Conservation (phyloP, 1,140 invertebrate genomes). For the Battus philenor region DNA sequence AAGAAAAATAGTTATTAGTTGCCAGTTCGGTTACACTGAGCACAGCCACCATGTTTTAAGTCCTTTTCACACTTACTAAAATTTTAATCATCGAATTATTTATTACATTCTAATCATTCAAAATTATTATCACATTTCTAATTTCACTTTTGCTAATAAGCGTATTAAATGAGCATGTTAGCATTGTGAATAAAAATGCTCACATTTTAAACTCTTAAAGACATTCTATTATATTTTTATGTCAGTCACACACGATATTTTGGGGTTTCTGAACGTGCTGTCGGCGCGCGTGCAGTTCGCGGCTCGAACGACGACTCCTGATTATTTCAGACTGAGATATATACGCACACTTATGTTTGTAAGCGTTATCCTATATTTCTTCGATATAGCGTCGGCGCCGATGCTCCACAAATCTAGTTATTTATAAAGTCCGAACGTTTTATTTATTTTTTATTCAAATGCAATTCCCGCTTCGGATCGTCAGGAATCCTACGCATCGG, state of each 20-base stretch:
- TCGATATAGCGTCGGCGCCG: constrained; percentile 36
- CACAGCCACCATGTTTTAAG: constrained; percentile 53
- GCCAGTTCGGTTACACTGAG: constrained; percentile 35
- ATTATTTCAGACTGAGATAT: constrained; percentile 13
- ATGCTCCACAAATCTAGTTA: constrained; percentile 58
- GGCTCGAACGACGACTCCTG: constrained; percentile 2
- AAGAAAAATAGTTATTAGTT: constrained; percentile 56
- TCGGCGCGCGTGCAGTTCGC: background rate
- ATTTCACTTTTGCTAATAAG: no score
- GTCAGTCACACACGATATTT: no score
- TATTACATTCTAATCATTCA: no score
- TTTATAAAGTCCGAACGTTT: constrained; percentile 46
- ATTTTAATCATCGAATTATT: no score
- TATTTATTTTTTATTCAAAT: constrained; percentile 51
- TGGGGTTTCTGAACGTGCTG: no score
- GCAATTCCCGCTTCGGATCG: constrained; percentile 35
- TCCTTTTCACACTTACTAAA: no score
- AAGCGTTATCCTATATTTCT: constrained; percentile 42
- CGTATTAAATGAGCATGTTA: no score
- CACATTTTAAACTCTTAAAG: no score
- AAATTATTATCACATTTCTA: no score
- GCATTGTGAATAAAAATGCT: no score
- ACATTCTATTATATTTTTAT: no score
- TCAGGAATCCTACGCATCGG: constrained; percentile 27
- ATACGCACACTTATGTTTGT: constrained; percentile 15